Conservation (phyloP, 2,888 invertebrate genomes). For the Galerucella pusilla region DNA sequence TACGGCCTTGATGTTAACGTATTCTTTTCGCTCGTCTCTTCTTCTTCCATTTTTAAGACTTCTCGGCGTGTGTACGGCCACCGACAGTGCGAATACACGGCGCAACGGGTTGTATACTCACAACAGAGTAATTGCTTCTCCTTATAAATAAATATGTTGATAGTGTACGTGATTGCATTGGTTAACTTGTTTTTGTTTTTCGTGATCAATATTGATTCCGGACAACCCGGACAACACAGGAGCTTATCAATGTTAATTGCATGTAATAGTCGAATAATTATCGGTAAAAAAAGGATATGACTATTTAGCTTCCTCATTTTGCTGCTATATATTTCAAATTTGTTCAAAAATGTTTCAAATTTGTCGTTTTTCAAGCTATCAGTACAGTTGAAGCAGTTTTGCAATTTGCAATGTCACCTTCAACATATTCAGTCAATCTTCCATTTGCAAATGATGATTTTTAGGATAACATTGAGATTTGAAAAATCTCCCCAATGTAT, state of each 20-base stretch:
- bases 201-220: slow-evolving; percentile 6
- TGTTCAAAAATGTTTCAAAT: too few species aligned
- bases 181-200: slow-evolving; percentile 24
- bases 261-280: too few species aligned
- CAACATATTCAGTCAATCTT: too few species aligned
- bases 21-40: slow-evolving; percentile 2
- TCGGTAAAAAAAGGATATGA: neutral
- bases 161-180: slow-evolving; percentile 43
- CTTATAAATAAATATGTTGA: slow-evolving; percentile 45
- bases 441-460: too few species aligned
- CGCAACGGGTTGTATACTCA: slow-evolving; percentile 25
- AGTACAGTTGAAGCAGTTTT: too few species aligned
- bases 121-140: slow-evolving; percentile 45
- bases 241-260: neutral
- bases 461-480: too few species aligned
- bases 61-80: slow-evolving; percentile 25
- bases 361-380: too few species aligned
- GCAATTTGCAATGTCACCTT: too few species aligned
- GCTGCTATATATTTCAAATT: too few species aligned
- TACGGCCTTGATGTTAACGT: slow-evolving; percentile 3
- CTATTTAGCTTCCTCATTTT: too few species aligned
- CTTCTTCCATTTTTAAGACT: neutral
- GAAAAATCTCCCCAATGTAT: too few species aligned
- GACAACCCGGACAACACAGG: neutral
- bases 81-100: slow-evolving; percentile 24